phyloP scores from a whole-genome alignment of 2,113 vertebrate genomes.

The Perca flavescens region DNA sequence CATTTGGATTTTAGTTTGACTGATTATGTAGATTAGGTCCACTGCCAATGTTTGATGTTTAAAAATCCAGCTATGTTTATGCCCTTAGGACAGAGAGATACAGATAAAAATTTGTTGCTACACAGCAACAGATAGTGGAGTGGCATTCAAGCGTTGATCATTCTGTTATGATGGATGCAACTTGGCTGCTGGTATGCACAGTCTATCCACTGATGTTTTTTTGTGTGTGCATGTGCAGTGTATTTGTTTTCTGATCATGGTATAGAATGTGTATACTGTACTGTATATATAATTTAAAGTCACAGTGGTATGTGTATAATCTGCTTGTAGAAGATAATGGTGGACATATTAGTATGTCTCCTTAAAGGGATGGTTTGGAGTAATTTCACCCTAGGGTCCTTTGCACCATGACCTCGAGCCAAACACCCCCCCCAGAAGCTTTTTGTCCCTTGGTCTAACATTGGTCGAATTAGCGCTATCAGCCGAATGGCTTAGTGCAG shows the following conservation, averaged over 20 bases:
- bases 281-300: no score
- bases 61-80: conserved; percentile 29
- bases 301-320: conserved; percentile 2
- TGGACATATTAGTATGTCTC: conserved; percentile 1
- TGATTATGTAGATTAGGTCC: conserved; percentile 30
- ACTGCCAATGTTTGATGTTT: conserved; percentile 30
- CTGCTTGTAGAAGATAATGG: background rate
- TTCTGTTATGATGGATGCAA: background rate
- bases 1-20: conserved; percentile 29
- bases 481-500: no score
- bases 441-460: no score
- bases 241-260: background rate
- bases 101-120: conserved; percentile 1
- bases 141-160: background rate
- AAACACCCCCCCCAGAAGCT: no score
- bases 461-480: no score
- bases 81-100: conserved; percentile 10
- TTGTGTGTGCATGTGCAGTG: background rate
- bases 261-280: background rate
- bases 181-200: background rate
- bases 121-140: conserved; percentile 15
- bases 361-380: background rate
- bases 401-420: no score
- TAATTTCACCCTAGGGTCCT: no score
- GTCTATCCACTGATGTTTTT: background rate